Percentiles rank a stretch among this genome's conserved stretches.
Conservation (phyloP, 1,140 invertebrate species). For the Eumeta japonica region DNA sequence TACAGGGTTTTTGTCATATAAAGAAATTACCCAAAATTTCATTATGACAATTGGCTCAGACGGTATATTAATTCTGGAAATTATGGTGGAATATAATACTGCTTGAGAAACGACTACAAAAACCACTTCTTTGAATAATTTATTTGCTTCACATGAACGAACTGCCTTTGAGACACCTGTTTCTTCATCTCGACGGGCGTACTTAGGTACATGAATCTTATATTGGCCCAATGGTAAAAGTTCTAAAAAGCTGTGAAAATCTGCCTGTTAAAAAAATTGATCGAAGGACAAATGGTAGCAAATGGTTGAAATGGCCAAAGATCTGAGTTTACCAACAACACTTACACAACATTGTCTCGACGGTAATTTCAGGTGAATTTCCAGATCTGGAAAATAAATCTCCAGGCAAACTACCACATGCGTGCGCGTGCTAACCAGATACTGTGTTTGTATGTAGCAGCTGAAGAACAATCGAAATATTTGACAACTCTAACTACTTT, state of each 20-base stretch:
- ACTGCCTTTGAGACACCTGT: conserved; percentile 24
- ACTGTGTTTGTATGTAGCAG: conserved; percentile 22
- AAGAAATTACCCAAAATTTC: conserved; percentile 8
- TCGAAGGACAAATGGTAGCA: no score
- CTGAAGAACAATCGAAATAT: conserved; percentile 14
- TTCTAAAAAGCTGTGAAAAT: conserved; percentile 12
- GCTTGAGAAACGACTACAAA: conserved; percentile 6
- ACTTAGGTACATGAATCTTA: conserved; percentile 20
- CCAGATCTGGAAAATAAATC: conserved; percentile 19
- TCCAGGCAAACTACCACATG: conserved; percentile 25
- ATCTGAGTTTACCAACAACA: conserved; percentile 27
- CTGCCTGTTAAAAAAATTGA: no score
- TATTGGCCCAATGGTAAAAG: conserved; percentile 19
- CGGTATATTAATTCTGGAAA: conserved; percentile 26
- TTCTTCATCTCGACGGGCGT: conserved; percentile 20
- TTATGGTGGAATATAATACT: conserved; percentile 16
- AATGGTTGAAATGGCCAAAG: no score
- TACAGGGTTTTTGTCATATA: conserved; percentile 10
- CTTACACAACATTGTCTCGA: conserved; percentile 17
- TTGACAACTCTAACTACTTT: conserved; percentile 13
- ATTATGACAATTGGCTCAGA: conserved; percentile 22
- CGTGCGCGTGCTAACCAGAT: conserved; percentile 24
- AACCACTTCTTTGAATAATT: conserved; percentile 19
- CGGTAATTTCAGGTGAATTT: conserved; percentile 17
- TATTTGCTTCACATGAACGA: conserved; percentile 27